phyloP scores from a whole-genome alignment of 2,113 vertebrate species.

The Apus apus region DNA sequence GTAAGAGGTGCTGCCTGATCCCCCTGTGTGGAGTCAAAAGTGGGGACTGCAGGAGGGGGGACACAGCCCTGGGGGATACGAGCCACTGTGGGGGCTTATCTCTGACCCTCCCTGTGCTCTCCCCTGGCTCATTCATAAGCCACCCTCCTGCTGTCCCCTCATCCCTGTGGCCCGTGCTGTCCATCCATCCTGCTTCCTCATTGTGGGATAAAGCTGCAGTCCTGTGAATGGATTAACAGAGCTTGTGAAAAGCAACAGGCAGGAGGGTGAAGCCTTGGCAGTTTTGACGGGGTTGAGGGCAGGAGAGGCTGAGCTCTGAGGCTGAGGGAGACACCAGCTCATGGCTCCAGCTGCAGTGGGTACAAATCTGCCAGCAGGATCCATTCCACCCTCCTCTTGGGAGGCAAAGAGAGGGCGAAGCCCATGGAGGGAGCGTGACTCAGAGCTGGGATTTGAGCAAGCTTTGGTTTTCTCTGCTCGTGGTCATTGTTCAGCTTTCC shows the following conservation, averaged over 20 bases:
- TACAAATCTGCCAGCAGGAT: background rate
- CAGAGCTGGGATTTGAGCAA: background rate
- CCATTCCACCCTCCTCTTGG: fast-evolving
- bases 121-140: too few species aligned
- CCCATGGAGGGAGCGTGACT: fast-evolving
- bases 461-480: background rate
- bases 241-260: background rate
- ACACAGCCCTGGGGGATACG: background rate
- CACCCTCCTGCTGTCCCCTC: too few species aligned
- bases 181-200: too few species aligned
- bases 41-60: background rate
- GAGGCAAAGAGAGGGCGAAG: too few species aligned
- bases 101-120: background rate
- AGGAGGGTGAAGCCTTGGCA: background rate
- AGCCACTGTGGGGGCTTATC: background rate
- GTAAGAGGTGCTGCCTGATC: background rate
- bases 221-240: background rate
- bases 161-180: too few species aligned
- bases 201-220: too few species aligned
- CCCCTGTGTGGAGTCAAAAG: fast-evolving
- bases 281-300: background rate
- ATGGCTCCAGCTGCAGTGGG: background rate
- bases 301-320: background rate
- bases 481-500: background rate
- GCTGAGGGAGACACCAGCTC: too few species aligned